Evolutionary conservation across 1,140 invertebrate species (phyloP), one percentile per base, ranked within the genome.

Genomic region (Hypothenemus hampei): DNA sequence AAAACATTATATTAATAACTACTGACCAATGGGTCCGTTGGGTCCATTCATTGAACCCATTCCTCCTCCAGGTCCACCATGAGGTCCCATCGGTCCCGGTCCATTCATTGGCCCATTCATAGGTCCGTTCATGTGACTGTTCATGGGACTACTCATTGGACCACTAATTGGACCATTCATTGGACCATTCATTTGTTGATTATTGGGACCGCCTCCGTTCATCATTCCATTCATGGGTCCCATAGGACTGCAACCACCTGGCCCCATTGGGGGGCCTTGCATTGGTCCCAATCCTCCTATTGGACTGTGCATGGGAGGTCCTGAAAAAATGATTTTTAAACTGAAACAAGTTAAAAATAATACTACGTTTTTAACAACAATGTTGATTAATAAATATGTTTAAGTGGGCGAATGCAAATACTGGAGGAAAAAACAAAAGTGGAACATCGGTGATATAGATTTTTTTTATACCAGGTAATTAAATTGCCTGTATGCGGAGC

Each of bases 261-360:
- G 58, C 61, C 72, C 79, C 80, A 55, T 79, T 81, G 22, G 80
- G n/a, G n/a, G n/a, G 61, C 79, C 79, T 74, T 81, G 50, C 60
- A 68, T 65, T 8, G 81, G 82, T 16, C 81, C 82, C 79, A 85
- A 85, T 60, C 80, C 82, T 24, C 79, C 79, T 75, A 83, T 83
- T 1, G 81, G 81, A 62, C 80, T 82, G 65, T 67, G 66, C 65
- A 71, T 69, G 15, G 69, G 69, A 10, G 68, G 68, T 18, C 67
- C 68, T 65, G 36, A 10, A 60, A 60, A 26, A 41, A 31, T 31
- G 10, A 3, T 3, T 31, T 31, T 13, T 1, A 31, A 31, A 11
- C 13, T n/a, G n/a, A n/a, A n/a, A n/a, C n/a, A n/a, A n/a, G n/a
- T n/a, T n/a, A n/a, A n/a, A n/a, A n/a, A n/a, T n/a, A n/a, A n/a